phyloP scores from a whole-genome alignment of 2,113 vertebrate genomes.

The Clarias gariepinus region DNA sequence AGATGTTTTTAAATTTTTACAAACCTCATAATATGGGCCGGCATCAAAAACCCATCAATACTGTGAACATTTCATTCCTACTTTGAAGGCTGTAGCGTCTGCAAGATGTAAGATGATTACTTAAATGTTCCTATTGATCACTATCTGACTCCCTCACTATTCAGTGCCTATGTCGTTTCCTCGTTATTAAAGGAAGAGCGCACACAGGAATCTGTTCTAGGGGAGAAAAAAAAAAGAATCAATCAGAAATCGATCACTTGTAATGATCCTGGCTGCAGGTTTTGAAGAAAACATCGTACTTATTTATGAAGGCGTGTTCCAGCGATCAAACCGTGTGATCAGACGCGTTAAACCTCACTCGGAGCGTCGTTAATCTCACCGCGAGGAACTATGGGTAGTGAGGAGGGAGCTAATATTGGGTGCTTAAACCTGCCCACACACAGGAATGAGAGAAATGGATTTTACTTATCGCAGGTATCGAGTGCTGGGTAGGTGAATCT shows the following conservation, averaged over 20 bases:
- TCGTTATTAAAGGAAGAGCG: constrained; percentile 2
- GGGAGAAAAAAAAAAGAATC: constrained; percentile 17
- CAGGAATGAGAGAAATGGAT: constrained; percentile 35
- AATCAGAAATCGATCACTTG: not conserved
- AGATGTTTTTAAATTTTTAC: not conserved
- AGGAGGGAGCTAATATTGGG: constrained; percentile 30
- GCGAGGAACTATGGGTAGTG: not conserved
- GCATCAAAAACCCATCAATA: not conserved
- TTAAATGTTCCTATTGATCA: not conserved
- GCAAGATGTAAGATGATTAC: not conserved
- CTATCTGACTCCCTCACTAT: not conserved
- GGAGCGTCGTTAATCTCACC: not conserved
- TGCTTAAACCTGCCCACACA: constrained; percentile 12
- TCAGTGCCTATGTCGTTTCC: constrained; percentile 6
- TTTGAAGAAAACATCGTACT: not conserved
- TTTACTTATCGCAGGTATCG: constrained; percentile 43
- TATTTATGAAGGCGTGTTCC: not conserved
- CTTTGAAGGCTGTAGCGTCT: too few species aligned
- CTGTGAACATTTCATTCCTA: not conserved
- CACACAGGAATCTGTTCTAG: constrained; percentile 9
- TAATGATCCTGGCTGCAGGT: not conserved
- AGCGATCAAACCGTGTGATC: not conserved
- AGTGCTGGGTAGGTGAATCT: constrained; percentile 7
- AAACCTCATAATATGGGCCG: too few species aligned
- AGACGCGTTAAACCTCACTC: not conserved